These are phyloP conservation scores for Tribolium madens DNA, from an alignment of 1,140 invertebrate genomes.

Conservation along the genomic window DNA sequence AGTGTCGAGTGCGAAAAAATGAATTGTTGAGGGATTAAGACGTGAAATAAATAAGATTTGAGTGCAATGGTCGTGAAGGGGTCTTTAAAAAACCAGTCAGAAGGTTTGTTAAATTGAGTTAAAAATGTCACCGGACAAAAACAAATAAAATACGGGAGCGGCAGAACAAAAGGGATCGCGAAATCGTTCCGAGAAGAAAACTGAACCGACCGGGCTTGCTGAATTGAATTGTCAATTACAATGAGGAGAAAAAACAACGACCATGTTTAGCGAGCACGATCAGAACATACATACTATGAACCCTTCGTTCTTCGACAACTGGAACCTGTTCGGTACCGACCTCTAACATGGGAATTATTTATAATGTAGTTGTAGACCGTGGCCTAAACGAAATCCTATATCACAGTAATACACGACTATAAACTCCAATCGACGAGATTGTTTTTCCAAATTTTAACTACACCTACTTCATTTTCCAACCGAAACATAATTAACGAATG, in stretches of 20 bases:
- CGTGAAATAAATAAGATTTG: slow-evolving; percentile 14
- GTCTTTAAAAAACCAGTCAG: slow-evolving; percentile 37
- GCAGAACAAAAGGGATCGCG: slow-evolving; percentile 54
- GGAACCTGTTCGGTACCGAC: slow-evolving; percentile 20
- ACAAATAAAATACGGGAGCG: slow-evolving; percentile 55
- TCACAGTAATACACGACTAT: not conserved
- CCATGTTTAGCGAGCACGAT: slow-evolving; percentile 45
- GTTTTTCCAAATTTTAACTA: not conserved
- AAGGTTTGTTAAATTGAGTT: slow-evolving; percentile 51
- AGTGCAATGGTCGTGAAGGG: not conserved
- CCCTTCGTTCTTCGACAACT: slow-evolving; percentile 24
- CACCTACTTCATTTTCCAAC: not conserved
- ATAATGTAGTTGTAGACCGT: slow-evolving; percentile 2
- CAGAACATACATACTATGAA: slow-evolving; percentile 31
- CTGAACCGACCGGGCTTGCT: slow-evolving; percentile 43
- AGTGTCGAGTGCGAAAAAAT: not conserved
- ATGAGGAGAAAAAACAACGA: slow-evolving; percentile 41
- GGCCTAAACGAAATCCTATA: slow-evolving; percentile 11
- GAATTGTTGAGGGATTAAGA: slow-evolving; percentile 8
- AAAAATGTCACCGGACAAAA: slow-evolving; percentile 52
- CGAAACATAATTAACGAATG: slow-evolving; percentile 6
- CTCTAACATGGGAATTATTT: slow-evolving; percentile 38
- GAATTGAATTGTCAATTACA: slow-evolving; percentile 58
- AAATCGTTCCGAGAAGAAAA: slow-evolving; percentile 53
- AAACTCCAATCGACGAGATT: not conserved